phyloP scores from a whole-genome alignment of 2,888 invertebrate genomes.

The Alentia gelatinosa region DNA sequence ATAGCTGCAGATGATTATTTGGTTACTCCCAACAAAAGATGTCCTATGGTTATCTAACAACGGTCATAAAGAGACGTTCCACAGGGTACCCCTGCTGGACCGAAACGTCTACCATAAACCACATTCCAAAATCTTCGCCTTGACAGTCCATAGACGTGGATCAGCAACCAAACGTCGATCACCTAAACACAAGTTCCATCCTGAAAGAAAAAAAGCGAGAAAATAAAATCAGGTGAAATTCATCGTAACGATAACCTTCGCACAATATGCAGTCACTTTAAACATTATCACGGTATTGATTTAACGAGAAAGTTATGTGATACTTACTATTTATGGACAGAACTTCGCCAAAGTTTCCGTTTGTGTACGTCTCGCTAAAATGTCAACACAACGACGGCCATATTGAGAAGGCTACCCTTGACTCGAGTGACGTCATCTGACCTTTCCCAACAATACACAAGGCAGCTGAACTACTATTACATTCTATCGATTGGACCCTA shows the following conservation, averaged over 20 bases:
- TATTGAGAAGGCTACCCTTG: conserved; percentile 55
- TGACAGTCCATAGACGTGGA: conserved; percentile 31
- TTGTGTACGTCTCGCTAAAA: conserved; percentile 47
- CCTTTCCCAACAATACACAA: conserved; percentile 7
- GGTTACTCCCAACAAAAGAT: not conserved
- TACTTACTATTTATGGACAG: not conserved
- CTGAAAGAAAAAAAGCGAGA: conserved; percentile 55
- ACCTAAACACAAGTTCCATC: conserved; percentile 48
- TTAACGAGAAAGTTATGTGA: not conserved
- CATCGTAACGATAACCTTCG: not conserved
- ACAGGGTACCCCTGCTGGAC: not conserved
- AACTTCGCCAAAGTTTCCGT: conserved; percentile 10
- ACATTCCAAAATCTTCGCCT: conserved; percentile 25
- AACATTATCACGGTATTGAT: not conserved
- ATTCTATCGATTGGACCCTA: no score
- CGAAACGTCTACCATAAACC: not conserved
- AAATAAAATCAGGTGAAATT: not conserved
- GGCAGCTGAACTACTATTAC: no score
- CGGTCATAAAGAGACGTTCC: not conserved
- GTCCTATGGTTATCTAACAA: conserved; percentile 25
- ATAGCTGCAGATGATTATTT: conserved; percentile 6
- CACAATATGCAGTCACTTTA: not conserved
- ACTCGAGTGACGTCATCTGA: conserved; percentile 51
- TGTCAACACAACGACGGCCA: conserved; percentile 60
- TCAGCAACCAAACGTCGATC: not conserved